Evolutionary conservation across 2,797 vertebrate genomes (phyloP), one percentile per base, ranked within the genome.

Genomic region (Lateolabrax maculatus): DNA sequence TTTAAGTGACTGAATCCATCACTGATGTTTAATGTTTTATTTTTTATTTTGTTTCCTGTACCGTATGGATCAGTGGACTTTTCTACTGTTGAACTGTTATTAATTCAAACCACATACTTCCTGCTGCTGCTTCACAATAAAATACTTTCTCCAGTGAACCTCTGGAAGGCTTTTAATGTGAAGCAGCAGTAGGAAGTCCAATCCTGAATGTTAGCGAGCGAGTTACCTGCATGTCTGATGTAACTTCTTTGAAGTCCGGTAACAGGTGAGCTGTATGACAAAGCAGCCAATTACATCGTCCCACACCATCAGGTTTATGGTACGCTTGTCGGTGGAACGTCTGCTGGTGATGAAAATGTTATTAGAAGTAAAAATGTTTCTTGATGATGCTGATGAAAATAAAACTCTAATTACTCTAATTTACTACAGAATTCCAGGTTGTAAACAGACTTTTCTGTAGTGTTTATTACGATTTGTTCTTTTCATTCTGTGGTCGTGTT

Each of bases 111-210:
- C 31, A 21, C 5, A 37, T 48, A 55, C 31, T 72, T 78, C 51
- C 63, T 80, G 63, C 16, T 23, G 64, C 52, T 48, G 13, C 52
- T 79, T 71, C 71, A 64, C 18, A 79, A 63, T 75, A 69, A 75
- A 67, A 23, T 55, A 61, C 31, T 39, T 27, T 58, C 15, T 27
- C 1, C 4, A 44, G 15, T 25, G 18, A 57, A 27, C 4, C 6
- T 21, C 25, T 62, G 41, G 6, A 36, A 55, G 43, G 34, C 49
- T 67, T 61, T 72, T 63, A 43, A 7, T 73, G 29, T 75, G 61
- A 66, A 37, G 52, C n/a, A 41, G 37, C 23, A 34, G 23, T 41
- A 62, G 70, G 46, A 70, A 63, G 36, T 63, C 56, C 5, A 23
- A 18, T 34, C 19, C 23, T 60, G 6, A 9, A 61, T 23, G 15